These are phyloP conservation scores for Cheilosia scutellata DNA, from an alignment of 2,888 invertebrate species.

Conservation along the genomic window DNA sequence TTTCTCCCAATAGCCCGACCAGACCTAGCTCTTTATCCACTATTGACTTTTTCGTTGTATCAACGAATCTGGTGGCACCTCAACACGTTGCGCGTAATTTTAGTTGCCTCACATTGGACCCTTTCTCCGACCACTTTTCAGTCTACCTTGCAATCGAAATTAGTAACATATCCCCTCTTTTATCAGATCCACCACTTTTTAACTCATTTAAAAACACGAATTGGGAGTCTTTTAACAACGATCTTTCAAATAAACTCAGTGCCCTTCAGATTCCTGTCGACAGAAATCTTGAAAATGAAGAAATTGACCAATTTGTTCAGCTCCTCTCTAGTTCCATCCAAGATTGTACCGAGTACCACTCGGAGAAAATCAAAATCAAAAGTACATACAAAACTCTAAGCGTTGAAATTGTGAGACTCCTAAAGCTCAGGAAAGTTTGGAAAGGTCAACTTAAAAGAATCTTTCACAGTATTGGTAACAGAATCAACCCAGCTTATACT, in stretches of 20 bases:
- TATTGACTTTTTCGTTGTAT: constrained; percentile 17
- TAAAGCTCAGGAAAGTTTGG: too few relatives aligned
- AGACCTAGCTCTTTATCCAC: neutral
- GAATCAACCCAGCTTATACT: too few relatives aligned
- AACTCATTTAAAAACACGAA: constrained; percentile 1
- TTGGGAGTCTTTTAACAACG: constrained; percentile 3
- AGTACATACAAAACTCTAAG: neutral
- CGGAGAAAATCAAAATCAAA: neutral
- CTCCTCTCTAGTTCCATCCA: neutral
- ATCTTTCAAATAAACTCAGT: neutral
- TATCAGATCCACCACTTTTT: neutral
- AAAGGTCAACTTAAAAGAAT: too few relatives aligned
- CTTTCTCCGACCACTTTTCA: constrained; percentile 5
- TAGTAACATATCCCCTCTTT: neutral
- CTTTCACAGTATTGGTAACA: too few relatives aligned
- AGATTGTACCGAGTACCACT: neutral
- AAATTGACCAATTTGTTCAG: neutral
- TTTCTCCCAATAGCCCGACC: constrained; percentile 6
- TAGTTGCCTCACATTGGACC: too few relatives aligned
- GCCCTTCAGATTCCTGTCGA: neutral
- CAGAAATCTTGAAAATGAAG: neutral
- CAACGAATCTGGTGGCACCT: neutral
- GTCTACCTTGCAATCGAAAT: constrained; percentile 5
- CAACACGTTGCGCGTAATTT: too few relatives aligned
- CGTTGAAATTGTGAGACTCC: neutral